Evolutionary conservation across 2,797 vertebrate genomes (phyloP).

Genomic region (Cyclopterus lumpus): DNA sequence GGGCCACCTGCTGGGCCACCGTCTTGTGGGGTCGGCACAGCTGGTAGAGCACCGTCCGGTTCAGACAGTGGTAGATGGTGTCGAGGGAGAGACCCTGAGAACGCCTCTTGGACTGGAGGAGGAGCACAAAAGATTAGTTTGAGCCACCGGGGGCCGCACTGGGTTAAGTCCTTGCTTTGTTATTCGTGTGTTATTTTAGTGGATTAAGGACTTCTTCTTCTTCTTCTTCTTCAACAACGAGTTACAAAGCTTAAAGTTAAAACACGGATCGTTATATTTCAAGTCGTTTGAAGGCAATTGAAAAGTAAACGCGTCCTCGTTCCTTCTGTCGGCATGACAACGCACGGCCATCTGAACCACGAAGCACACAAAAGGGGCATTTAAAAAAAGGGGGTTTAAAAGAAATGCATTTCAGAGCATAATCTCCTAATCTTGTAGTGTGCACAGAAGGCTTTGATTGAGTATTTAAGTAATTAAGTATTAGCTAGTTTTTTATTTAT

Average conservation of each 20-base stretch:
- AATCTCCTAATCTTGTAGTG: slow-evolving; percentile 55
- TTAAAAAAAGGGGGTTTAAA: background rate
- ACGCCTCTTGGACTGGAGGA: slow-evolving; percentile 91
- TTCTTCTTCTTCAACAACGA: too few relatives aligned
- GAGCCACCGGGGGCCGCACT: slow-evolving; percentile 4
- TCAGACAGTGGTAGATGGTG: slow-evolving; percentile 96
- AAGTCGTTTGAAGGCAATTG: background rate
- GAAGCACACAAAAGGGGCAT: background rate
- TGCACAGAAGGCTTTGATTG: background rate
- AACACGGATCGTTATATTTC: background rate
- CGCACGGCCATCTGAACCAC: background rate
- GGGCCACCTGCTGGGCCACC: slow-evolving; percentile 95
- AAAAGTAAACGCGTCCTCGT: background rate
- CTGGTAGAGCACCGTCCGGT: slow-evolving; percentile 97
- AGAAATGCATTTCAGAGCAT: slow-evolving; percentile 18
- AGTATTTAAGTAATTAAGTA: too few relatives aligned
- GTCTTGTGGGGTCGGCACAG: slow-evolving; percentile 97
- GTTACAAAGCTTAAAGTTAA: too few relatives aligned
- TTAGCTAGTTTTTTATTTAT: background rate
- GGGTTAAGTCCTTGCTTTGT: slow-evolving; percentile 27
- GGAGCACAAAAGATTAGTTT: slow-evolving; percentile 47
- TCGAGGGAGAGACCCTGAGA: slow-evolving; percentile 96
- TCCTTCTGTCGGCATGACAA: background rate
- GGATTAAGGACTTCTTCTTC: background rate
- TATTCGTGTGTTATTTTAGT: background rate